Evolutionary conservation across 1,140 invertebrate species (phyloP), one percentile per base, ranked within the genome.

Genomic region (Tachypleus tridentatus): DNA sequence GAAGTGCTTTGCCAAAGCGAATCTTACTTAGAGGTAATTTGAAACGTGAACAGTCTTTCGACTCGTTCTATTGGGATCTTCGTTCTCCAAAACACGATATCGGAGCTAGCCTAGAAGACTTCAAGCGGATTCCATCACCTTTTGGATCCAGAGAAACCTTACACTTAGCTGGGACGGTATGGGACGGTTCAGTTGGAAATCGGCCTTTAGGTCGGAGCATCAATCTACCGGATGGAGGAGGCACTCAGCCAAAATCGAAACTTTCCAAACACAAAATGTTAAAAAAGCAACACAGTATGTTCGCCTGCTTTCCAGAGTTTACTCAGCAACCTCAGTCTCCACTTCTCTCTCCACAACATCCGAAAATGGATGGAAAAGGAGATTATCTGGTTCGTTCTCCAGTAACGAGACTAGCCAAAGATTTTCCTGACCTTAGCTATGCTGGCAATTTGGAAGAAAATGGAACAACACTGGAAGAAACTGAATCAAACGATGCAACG

Each of bases 231-330:
- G 49, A 49, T 47, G 61, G 61, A 53, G 60, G n/a, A 0, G 67
- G 57, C 6, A 57, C 61, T 3, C 61, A 61, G 47, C 57, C 64
- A n/a, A 65, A 69, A 51, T 49, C 65, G n/a, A 63, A 71, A 11
- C 50, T 65, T 49, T 69, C 70, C 7, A 73, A 73, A 59, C 72
- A 73, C 49, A 73, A 73, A 53, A 72, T 72, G 66, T 61, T 73
- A 7, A 73, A 73, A 60, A 73, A 73, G 56, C 72, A 73, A 54
- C 72, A 73, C 50, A 68, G 65, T 52, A 73, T 73, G 72, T 73
- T 73, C 56, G 71, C 71, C 49, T 72, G 70, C 60, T 73, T 70
- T 9, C 70, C 68, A 4, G 64, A 66, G 7, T 66, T 66, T 59
- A 63, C 64, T 4, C 64, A 65, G 11, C 64, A 60, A 10, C 49